A percentile compares a stretch with the other conserved stretches of the same genome.
Conservation (phyloP, 35 echinoderm and acorn worm species). For the Nesometra sesokonis region DNA sequence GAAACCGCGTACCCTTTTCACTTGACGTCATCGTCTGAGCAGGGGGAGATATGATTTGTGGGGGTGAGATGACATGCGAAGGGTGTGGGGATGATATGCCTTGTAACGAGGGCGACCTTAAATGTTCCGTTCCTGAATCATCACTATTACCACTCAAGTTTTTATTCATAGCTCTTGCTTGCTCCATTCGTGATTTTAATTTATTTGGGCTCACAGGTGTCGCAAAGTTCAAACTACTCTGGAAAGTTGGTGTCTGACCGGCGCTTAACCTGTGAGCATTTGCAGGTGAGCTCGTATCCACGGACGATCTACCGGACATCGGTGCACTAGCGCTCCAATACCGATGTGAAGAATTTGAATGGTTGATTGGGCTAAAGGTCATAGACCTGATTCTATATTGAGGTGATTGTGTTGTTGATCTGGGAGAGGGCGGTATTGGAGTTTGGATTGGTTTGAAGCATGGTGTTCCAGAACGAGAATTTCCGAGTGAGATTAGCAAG, state of each 20-base stretch:
- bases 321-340: constrained; percentile 51
- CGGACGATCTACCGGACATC: constrained; percentile 74
- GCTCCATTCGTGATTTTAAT: constrained; percentile 50
- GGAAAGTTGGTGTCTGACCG: constrained; percentile 29
- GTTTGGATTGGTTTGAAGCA: constrained; percentile 60
- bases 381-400: constrained; percentile 14
- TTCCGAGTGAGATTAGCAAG: constrained; percentile 62
- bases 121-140: constrained; percentile 68
- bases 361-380: constrained; percentile 77
- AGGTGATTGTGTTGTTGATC: constrained; percentile 54
- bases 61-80: constrained; percentile 52
- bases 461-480: constrained; percentile 44
- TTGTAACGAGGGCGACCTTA: constrained; percentile 37
- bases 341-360: constrained; percentile 23
- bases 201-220: constrained; percentile 84
- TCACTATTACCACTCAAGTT: constrained; percentile 51
- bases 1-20: constrained; percentile 22
- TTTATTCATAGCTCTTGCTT: constrained; percentile 22
- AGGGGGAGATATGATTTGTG: constrained; percentile 50
- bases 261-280: constrained; percentile 37
- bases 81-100: constrained; percentile 26
- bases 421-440: constrained; percentile 58
- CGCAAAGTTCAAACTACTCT: constrained; percentile 50
- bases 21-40: constrained; percentile 23
- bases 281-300: constrained; percentile 49